Evolutionary conservation across 2,797 vertebrate species (phyloP), one percentile per base, ranked within the genome.

Genomic region (Zalophus californianus): DNA sequence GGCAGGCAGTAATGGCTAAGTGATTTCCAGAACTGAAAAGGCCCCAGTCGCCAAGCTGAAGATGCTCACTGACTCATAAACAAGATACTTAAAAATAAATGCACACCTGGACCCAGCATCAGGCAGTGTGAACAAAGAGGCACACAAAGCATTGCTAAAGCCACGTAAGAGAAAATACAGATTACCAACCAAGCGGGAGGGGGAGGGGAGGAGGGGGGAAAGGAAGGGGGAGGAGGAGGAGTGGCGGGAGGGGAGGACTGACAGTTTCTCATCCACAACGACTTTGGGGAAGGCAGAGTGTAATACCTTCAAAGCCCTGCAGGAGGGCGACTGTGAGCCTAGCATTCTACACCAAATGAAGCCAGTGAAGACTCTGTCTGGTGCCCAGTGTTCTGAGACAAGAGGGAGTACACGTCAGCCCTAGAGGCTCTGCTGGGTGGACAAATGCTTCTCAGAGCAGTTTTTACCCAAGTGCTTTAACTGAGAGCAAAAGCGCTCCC

Each of bases 1-100:
- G 79, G 32, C 0, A 6, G 52, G 7, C 1, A 8, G 6, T 1
- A 18, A 20, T 0, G 1, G 44, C 35, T 23, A 4, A 5, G 20
- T 2, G 2, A 8, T 23, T 29, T 50, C 62, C 21, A n/a, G 56
- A 48, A 50, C 0, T 25, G 15, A 79, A 18, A 4, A 50, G 48
- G n/a, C 20, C 41, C 8, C 20, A 48, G 0, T 75, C 21, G 15
- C 58, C 21, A 20, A 25, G 25, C 44, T 38, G 27, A 72, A 78
- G 75, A 6, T 8, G 29, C 2, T 32, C 41, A 3, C 4, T 41
- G n/a, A 23, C 60, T 60, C 52, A 56, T 32, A 14, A 29, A 2
- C 11, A 72, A 78, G 58, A 20, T 9, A 7, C n/a, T 18, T 23
- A 48, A 41, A 44, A 23, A 64, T 21, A 38, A 48, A 21, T 2